Conservation (phyloP, 2,113 vertebrate species). For the Menura novaehollandiae region DNA sequence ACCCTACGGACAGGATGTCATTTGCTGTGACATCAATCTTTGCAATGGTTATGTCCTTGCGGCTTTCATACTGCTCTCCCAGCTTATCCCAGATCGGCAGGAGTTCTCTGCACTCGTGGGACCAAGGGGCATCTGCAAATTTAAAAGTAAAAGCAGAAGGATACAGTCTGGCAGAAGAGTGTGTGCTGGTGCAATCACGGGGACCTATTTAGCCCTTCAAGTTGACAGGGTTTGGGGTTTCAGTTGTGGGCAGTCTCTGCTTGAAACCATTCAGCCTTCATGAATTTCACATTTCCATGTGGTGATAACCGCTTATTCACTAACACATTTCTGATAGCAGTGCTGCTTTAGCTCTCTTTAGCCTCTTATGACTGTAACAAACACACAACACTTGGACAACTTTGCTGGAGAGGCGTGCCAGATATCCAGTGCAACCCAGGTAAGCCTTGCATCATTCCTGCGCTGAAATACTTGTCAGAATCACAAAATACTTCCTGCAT, state of each 20-base stretch:
- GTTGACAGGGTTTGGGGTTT: neutral
- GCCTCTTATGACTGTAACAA: neutral
- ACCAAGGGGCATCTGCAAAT: slow-evolving; percentile 86
- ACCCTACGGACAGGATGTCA: slow-evolving; percentile 72
- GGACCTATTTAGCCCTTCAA: neutral
- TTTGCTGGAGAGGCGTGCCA: neutral
- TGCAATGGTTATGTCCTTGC: slow-evolving; percentile 74
- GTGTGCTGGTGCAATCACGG: neutral
- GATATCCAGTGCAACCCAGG: neutral
- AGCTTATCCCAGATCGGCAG: slow-evolving; percentile 84
- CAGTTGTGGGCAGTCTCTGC: neutral
- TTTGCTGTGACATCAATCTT: slow-evolving; percentile 89
- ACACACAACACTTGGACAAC: neutral
- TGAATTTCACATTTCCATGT: neutral
- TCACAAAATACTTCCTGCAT: neutral
- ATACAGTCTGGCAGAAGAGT: neutral
- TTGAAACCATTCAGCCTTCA: neutral
- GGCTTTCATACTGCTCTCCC: slow-evolving; percentile 73
- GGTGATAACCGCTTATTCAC: neutral
- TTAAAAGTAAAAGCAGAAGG: neutral
- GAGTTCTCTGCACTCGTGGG: slow-evolving; percentile 68
- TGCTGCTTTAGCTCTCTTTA: neutral
- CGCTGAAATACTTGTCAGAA: neutral
- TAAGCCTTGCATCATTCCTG: neutral
- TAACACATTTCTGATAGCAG: neutral